phyloP scores from a whole-genome alignment of 2,888 invertebrate species.

The Coelinius sp. region DNA sequence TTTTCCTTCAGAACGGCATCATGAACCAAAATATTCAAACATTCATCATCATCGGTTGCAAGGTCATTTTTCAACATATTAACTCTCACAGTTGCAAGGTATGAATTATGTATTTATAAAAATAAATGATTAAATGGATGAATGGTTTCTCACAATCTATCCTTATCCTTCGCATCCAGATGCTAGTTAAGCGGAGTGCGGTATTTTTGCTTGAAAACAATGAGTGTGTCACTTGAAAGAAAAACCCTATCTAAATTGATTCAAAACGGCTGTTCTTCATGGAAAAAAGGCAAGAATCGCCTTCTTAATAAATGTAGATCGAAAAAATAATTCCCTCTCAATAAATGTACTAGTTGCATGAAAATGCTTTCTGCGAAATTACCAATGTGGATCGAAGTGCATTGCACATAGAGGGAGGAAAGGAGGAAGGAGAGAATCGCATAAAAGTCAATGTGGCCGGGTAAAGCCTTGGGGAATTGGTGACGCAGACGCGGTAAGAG shows the following conservation, averaged over 20 bases:
- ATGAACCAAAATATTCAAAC: constrained; percentile 28
- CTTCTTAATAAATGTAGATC: not conserved
- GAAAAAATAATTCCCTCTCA: not conserved
- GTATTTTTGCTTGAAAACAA: too few relatives aligned
- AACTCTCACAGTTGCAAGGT: too few relatives aligned
- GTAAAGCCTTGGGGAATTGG: not conserved
- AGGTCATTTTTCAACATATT: too few relatives aligned
- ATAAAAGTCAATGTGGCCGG: constrained; percentile 14
- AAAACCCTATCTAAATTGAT: too few relatives aligned
- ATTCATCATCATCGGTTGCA: constrained; percentile 14
- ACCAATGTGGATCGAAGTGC: not conserved
- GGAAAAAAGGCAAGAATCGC: too few relatives aligned
- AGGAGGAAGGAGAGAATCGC: not conserved
- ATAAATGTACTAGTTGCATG: not conserved
- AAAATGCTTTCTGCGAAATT: not conserved
- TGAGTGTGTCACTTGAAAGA: too few relatives aligned
- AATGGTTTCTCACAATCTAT: too few relatives aligned
- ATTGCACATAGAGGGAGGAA: not conserved
- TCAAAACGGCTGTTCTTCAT: too few relatives aligned
- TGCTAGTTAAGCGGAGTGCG: too few relatives aligned
- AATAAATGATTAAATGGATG: too few relatives aligned
- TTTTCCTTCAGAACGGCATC: constrained; percentile 45
- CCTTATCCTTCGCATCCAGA: too few relatives aligned
- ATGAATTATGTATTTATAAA: too few relatives aligned
- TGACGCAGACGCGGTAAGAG: not conserved